Conservation (phyloP, 1,140 invertebrate species). For the Eueides isabella region DNA sequence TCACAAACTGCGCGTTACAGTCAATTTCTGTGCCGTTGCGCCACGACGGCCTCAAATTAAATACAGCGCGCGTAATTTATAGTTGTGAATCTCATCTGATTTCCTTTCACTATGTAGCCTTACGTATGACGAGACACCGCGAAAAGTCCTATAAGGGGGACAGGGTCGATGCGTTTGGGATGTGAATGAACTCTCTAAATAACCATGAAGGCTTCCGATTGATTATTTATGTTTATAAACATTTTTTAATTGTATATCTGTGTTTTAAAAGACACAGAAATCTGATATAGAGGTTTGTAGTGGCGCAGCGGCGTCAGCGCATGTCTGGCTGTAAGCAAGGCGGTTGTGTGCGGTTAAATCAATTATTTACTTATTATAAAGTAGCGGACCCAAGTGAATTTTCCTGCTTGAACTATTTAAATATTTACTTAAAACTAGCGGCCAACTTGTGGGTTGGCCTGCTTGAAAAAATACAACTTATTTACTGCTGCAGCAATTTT, state of each 20-base stretch:
- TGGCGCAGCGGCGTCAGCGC: no score
- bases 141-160: not conserved
- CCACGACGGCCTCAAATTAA: not conserved
- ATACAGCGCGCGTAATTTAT: not conserved
- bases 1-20: no score
- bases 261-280: not conserved
- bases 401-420: no score
- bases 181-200: not conserved
- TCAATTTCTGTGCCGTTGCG: no score
- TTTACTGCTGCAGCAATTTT: no score
- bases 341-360: no score
- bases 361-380: no score
- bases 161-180: not conserved
- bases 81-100: not conserved
- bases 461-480: no score
- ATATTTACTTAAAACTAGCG: no score
- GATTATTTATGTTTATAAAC: not conserved
- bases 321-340: no score
- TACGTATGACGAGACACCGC: not conserved
- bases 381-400: no score
- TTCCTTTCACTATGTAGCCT: not conserved
- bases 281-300: not conserved
- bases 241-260: not conserved
- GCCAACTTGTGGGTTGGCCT: no score
- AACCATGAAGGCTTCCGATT: not conserved